These are phyloP conservation scores for Salminus brasiliensis DNA, from an alignment of 2,113 vertebrate species.

Conservation along the genomic window DNA sequence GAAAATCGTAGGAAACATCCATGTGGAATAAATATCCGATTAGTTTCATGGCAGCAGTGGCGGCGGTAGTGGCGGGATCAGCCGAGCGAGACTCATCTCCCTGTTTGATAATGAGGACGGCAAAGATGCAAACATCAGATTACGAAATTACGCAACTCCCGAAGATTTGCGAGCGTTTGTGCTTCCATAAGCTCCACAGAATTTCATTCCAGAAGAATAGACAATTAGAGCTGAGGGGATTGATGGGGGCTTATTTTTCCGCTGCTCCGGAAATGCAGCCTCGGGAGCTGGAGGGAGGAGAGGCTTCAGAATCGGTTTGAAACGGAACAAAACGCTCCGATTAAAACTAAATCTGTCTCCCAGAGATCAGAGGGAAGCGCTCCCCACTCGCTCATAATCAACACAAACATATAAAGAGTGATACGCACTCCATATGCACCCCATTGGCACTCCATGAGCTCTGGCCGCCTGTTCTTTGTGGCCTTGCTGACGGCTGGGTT, in stretches of 20 bases:
- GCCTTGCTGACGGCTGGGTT: neutral
- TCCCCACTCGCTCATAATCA: neutral
- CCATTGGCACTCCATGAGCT: neutral
- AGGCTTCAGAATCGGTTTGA: slow-evolving; percentile 22
- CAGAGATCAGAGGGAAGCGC: slow-evolving; percentile 26
- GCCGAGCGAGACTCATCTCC: neutral
- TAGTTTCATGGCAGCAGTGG: slow-evolving; percentile 34
- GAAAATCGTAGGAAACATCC: neutral
- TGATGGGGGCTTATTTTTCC: slow-evolving; percentile 7
- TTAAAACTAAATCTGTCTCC: slow-evolving; percentile 35
- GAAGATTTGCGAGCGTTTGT: no score
- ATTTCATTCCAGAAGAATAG: slow-evolving; percentile 48
- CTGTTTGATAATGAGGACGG: slow-evolving; percentile 42
- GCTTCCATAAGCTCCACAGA: slow-evolving; percentile 52
- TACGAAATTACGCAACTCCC: slow-evolving; percentile 57
- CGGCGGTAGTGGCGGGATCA: slow-evolving; percentile 18
- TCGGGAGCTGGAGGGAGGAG: slow-evolving; percentile 12
- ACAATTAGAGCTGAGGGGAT: slow-evolving; percentile 41
- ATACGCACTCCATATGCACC: neutral
- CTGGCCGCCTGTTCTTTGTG: neutral
- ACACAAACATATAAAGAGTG: neutral
- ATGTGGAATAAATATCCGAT: slow-evolving; percentile 41
- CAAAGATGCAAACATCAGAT: slow-evolving; percentile 57
- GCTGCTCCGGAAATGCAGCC: neutral
- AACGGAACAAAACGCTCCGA: slow-evolving; percentile 35